Percentiles rank a stretch among this genome's conserved stretches.
Evolutionary conservation across 1,140 invertebrate species (phyloP).

Genomic region (Hyphantria cunea): DNA sequence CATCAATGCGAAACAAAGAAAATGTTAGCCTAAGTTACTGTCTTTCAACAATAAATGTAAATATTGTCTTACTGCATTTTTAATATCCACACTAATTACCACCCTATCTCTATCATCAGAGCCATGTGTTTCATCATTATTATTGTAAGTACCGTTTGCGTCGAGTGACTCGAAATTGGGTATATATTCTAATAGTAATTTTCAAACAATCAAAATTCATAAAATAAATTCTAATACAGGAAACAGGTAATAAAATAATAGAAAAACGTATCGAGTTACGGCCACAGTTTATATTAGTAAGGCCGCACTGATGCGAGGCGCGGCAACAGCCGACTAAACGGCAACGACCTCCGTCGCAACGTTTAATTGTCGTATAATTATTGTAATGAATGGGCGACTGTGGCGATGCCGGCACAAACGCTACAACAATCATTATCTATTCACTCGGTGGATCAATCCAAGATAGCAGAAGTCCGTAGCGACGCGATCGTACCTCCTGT

Average conservation of each 20-base stretch:
- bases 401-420: slow-evolving; percentile 43
- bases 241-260: slow-evolving; percentile 13
- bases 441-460: slow-evolving; percentile 59
- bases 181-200: slow-evolving; percentile 1
- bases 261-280: slow-evolving; percentile 14
- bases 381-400: slow-evolving; percentile 61
- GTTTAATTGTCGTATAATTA: slow-evolving; percentile 60
- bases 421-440: slow-evolving; percentile 61
- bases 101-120: not conserved
- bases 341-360: slow-evolving; percentile 57
- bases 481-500: slow-evolving; percentile 45
- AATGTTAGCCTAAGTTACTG: slow-evolving; percentile 21
- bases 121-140: too few relatives aligned
- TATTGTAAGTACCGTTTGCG: too few relatives aligned
- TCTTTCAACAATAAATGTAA: slow-evolving; percentile 54
- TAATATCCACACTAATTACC: slow-evolving; percentile 12
- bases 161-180: not conserved
- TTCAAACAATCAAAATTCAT: not conserved
- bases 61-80: slow-evolving; percentile 40
- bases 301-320: slow-evolving; percentile 1
- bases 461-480: slow-evolving; percentile 43
- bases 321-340: slow-evolving; percentile 31
- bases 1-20: slow-evolving; percentile 39
- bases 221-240: slow-evolving; percentile 1
- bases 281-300: not conserved